Evolutionary conservation across 2,113 vertebrate genomes (phyloP).

Genomic region (Callithrix jacchus): DNA sequence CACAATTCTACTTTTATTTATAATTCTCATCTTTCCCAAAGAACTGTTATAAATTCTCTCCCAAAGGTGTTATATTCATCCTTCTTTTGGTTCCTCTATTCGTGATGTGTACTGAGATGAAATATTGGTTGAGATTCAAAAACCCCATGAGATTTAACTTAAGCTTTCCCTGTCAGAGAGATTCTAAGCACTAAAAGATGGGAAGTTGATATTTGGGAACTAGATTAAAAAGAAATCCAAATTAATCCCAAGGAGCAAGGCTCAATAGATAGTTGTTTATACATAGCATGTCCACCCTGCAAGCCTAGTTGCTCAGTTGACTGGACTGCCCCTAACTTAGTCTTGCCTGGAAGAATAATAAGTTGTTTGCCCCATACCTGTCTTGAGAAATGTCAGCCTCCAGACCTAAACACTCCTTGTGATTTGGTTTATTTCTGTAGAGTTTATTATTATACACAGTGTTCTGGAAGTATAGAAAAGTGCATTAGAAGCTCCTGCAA

Average conservation of each 20-base stretch:
- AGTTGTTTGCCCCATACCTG: slow-evolving; percentile 9
- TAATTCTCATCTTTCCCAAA: slow-evolving; percentile 45
- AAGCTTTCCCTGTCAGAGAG: slow-evolving; percentile 73
- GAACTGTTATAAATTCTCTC: slow-evolving; percentile 58
- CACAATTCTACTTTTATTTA: slow-evolving; percentile 55
- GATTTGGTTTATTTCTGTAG: slow-evolving; percentile 61
- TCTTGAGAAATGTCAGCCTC: slow-evolving; percentile 64
- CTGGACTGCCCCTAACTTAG: not conserved
- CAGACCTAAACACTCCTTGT: slow-evolving; percentile 39
- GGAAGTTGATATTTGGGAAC: slow-evolving; percentile 72
- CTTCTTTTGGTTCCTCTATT: slow-evolving; percentile 53
- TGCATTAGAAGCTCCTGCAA: slow-evolving; percentile 50
- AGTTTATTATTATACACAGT: slow-evolving; percentile 69
- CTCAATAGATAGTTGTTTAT: slow-evolving; percentile 52
- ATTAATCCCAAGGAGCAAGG: slow-evolving; percentile 69
- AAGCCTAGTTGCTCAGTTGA: not conserved
- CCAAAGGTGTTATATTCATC: slow-evolving; percentile 19
- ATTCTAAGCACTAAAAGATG: slow-evolving; percentile 62
- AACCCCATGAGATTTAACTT: slow-evolving; percentile 69
- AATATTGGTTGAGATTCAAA: slow-evolving; percentile 67
- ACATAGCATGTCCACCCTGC: not conserved
- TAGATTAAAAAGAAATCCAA: slow-evolving; percentile 78
- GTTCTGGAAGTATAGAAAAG: slow-evolving; percentile 73
- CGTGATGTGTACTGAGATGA: slow-evolving; percentile 57
- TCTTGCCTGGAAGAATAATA: slow-evolving; percentile 40